Conservation (phyloP, 2,113 vertebrate species). For the human region DNA sequence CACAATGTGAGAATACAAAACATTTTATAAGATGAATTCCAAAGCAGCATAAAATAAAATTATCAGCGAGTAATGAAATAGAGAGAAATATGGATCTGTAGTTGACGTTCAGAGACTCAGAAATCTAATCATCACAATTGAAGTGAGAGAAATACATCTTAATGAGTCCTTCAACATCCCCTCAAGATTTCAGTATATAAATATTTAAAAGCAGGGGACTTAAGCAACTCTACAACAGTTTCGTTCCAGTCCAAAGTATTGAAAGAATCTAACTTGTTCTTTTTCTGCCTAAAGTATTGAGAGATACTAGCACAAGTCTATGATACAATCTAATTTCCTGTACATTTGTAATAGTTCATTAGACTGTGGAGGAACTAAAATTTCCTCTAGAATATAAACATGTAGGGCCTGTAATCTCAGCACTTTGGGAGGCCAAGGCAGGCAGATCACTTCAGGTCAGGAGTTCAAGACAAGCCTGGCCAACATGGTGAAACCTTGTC, state of each 20-base stretch:
- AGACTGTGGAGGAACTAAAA: background rate
- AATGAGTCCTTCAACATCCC: slow-evolving; percentile 47
- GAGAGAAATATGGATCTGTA: slow-evolving; percentile 73
- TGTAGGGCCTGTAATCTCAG: no score
- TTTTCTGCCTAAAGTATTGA: background rate
- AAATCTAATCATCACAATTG: slow-evolving; percentile 81
- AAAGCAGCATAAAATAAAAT: slow-evolving; percentile 82
- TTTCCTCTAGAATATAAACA: background rate
- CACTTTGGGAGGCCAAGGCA: no score
- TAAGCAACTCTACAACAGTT: background rate
- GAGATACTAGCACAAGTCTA: background rate
- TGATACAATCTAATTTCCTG: background rate
- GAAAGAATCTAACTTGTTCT: background rate
- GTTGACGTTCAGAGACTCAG: slow-evolving; percentile 70
- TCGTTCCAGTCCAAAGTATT: background rate
- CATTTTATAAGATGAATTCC: slow-evolving; percentile 77
- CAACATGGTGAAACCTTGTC: no score
- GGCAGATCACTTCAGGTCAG: no score
- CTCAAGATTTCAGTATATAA: slow-evolving; percentile 55
- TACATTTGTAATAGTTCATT: background rate
- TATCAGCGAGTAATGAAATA: slow-evolving; percentile 83
- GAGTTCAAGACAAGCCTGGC: no score
- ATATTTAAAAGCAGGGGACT: slow-evolving; percentile 60
- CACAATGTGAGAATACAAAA: slow-evolving; percentile 67
- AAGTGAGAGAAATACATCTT: slow-evolving; percentile 75